Percentiles rank a stretch among this genome's conserved stretches.
Conservation (phyloP, 2,113 vertebrate genomes). For the Leptosomus discolor region DNA sequence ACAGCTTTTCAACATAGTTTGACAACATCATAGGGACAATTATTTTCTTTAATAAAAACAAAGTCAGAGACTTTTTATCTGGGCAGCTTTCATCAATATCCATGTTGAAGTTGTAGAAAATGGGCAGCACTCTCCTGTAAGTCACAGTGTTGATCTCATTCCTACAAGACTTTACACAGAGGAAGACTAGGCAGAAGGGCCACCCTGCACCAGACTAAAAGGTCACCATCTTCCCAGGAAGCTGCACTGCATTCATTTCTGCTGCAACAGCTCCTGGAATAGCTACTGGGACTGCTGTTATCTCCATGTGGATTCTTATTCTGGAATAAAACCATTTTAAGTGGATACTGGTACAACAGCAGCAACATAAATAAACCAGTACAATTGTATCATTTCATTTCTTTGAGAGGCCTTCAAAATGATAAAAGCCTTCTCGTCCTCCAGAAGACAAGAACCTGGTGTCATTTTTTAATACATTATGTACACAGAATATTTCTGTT, state of each 20-base stretch:
- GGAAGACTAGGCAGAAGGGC: background rate
- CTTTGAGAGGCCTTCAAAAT: constrained; percentile 27
- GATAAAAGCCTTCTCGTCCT: background rate
- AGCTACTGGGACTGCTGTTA: background rate
- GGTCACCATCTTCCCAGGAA: background rate
- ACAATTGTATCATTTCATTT: background rate
- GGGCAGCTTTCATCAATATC: background rate
- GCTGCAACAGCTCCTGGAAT: background rate
- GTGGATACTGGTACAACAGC: background rate
- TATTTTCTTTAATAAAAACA: background rate
- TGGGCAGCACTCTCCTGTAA: background rate
- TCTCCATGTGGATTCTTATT: background rate
- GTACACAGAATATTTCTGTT: constrained; percentile 27
- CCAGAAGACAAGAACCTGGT: constrained; percentile 1
- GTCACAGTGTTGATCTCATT: background rate
- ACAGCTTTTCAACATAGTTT: background rate
- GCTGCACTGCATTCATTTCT: background rate
- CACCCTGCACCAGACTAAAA: background rate
- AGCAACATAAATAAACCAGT: constrained; percentile 14
- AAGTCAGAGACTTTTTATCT: background rate
- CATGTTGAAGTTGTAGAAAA: background rate
- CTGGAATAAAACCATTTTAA: constrained; percentile 1
- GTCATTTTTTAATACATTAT: constrained; percentile 32
- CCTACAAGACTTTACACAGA: fast-evolving
- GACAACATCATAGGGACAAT: background rate